Evolutionary conservation across 2,888 invertebrate species (phyloP).

Genomic region (Drosophila rellima): DNA sequence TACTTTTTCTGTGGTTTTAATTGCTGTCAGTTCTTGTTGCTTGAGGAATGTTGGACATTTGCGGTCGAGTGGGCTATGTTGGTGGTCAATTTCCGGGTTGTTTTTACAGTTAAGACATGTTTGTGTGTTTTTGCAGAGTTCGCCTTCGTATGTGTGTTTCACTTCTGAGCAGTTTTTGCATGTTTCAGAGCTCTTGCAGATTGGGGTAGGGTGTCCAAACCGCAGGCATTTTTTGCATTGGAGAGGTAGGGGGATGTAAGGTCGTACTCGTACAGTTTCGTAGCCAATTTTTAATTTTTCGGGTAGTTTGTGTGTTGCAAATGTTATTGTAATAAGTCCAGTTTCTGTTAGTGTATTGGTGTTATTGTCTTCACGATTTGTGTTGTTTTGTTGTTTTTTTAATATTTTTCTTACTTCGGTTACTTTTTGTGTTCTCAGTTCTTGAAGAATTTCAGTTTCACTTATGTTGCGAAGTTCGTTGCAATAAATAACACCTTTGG

Average conservation of each 20-base stretch:
- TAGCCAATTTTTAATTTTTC: neutral
- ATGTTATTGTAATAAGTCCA: neutral
- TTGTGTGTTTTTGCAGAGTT: constrained; percentile 13
- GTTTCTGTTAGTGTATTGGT: neutral
- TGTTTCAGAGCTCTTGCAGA: constrained; percentile 18
- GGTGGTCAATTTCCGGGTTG: neutral
- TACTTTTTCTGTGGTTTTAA: constrained; percentile 29
- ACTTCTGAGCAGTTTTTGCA: constrained; percentile 21
- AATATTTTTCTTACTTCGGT: constrained; percentile 1
- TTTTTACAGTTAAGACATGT: constrained; percentile 8
- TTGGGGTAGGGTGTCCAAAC: constrained; percentile 23
- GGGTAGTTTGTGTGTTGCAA: constrained; percentile 1
- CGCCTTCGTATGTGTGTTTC: constrained; percentile 4
- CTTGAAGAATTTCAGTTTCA: neutral
- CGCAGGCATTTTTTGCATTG: neutral
- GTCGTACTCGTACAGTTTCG: neutral
- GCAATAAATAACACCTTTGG: constrained; percentile 23
- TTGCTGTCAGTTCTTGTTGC: constrained; percentile 22
- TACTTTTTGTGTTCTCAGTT: neutral
- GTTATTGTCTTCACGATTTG: neutral
- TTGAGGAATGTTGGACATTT: constrained; percentile 21
- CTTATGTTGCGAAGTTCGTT: constrained; percentile 18
- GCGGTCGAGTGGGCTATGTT: constrained; percentile 5
- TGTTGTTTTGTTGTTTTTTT: neutral
- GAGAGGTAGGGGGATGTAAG: neutral